These are phyloP conservation scores for Philaenus spumarius DNA, from an alignment of 1,140 invertebrate species.

Conservation along the genomic window DNA sequence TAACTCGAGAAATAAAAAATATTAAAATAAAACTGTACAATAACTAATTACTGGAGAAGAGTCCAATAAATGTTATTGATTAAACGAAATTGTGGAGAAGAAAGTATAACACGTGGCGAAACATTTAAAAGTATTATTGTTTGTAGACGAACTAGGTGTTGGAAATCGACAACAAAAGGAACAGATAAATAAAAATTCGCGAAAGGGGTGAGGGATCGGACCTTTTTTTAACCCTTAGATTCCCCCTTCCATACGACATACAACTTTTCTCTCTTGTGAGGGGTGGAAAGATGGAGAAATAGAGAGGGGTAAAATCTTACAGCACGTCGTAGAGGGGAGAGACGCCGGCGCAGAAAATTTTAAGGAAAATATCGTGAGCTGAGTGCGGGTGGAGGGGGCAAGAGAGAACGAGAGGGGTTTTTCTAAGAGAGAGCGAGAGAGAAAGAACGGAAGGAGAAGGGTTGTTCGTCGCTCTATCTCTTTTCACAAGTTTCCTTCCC, in stretches of 20 bases:
- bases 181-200: constrained; percentile 7
- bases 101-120: not conserved
- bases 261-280: constrained; percentile 14
- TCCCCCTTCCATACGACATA: constrained; percentile 13
- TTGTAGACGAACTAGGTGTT: not conserved
- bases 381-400: constrained; percentile 14
- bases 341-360: constrained; percentile 33
- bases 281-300: constrained; percentile 23
- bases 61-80: too few relatives aligned
- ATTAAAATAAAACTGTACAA: too few relatives aligned
- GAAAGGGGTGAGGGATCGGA: constrained; percentile 7
- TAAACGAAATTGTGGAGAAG: too few relatives aligned
- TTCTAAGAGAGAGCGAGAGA: constrained; percentile 28
- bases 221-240: constrained; percentile 18
- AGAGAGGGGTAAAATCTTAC: constrained; percentile 23
- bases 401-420: constrained; percentile 23
- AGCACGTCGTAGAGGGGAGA: constrained; percentile 23
- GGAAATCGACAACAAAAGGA: not conserved
- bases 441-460: constrained; percentile 18
- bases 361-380: constrained; percentile 28
- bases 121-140: not conserved
- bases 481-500: constrained; percentile 16
- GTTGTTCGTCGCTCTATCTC: constrained; percentile 13
- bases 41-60: too few relatives aligned
- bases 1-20: too few relatives aligned